Evolutionary conservation across 2,113 vertebrate genomes (phyloP).

Genomic region (Nannospalax galili): DNA sequence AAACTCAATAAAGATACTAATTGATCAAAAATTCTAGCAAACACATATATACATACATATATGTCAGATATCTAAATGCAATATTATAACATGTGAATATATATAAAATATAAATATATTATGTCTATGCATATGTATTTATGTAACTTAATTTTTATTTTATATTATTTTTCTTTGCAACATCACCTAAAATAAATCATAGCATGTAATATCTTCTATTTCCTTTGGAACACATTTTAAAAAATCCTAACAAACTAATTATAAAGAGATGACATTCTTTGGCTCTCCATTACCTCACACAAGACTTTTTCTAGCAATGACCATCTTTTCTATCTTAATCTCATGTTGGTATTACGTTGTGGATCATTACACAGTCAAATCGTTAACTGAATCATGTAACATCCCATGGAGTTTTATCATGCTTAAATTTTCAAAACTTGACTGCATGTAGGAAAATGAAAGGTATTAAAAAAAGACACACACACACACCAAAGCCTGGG

Average conservation of each 20-base stretch:
- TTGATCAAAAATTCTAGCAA: background rate
- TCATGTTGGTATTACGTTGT: constrained; percentile 52
- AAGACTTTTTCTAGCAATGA: constrained; percentile 56
- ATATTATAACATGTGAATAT: background rate
- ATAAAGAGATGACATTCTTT: constrained; percentile 13
- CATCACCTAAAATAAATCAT: constrained; percentile 28
- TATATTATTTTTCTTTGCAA: background rate
- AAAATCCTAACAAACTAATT: background rate
- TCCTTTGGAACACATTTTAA: constrained; percentile 56
- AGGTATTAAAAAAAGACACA: constrained; percentile 50
- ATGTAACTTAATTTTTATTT: background rate
- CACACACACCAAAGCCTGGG: background rate
- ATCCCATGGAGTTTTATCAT: constrained; percentile 62
- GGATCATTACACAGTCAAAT: constrained; percentile 71
- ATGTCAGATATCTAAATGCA: background rate
- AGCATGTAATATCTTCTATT: background rate
- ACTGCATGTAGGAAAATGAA: constrained; percentile 58
- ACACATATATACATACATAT: background rate
- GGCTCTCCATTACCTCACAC: background rate
- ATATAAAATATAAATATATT: too few relatives aligned
- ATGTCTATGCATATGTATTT: background rate
- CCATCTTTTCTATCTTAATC: constrained; percentile 62
- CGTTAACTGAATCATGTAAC: constrained; percentile 55
- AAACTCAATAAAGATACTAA: background rate
- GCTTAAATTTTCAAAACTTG: constrained; percentile 65